phyloP scores from a whole-genome alignment of 2,113 vertebrate species.

The Sclerurus mexicanus region DNA sequence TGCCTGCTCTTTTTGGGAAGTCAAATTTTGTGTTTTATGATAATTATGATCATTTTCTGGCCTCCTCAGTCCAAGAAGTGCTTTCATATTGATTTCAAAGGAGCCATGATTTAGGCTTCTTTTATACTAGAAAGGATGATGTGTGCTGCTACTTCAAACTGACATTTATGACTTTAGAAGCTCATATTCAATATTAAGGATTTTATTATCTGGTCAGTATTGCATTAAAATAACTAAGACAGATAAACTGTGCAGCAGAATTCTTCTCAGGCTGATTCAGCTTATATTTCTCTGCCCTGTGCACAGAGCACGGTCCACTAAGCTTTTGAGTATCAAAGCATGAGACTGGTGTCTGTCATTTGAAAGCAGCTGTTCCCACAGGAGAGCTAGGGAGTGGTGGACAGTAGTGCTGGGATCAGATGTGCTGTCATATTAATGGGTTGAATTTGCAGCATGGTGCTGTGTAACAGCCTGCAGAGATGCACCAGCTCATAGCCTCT shows the following conservation, averaged over 20 bases:
- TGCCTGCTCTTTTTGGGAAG: neutral
- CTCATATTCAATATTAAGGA: constrained; percentile 48
- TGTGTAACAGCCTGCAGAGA: constrained; percentile 49
- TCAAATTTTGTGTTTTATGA: neutral
- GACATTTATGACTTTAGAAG: constrained; percentile 56
- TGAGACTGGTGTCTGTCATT: constrained; percentile 28
- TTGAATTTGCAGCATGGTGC: constrained; percentile 68
- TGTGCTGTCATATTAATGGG: constrained; percentile 74
- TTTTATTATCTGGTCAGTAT: constrained; percentile 58
- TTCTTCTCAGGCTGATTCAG: constrained; percentile 50
- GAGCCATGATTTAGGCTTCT: neutral
- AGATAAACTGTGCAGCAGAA: constrained; percentile 17
- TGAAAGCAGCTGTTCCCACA: constrained; percentile 63
- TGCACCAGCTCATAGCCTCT: constrained; percentile 2
- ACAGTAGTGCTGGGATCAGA: constrained; percentile 56
- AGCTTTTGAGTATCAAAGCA: constrained; percentile 62
- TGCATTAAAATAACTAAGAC: constrained; percentile 41
- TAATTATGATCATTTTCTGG: constrained; percentile 2
- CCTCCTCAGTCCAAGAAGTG: neutral
- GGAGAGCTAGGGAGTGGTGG: constrained; percentile 30
- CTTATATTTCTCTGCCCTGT: constrained; percentile 56
- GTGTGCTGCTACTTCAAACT: constrained; percentile 54
- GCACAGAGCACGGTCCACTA: constrained; percentile 53
- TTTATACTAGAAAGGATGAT: constrained; percentile 26
- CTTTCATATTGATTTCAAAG: constrained; percentile 52